Conservation (phyloP, 1,140 invertebrate genomes). For the Lordiphosa clarofinis region DNA sequence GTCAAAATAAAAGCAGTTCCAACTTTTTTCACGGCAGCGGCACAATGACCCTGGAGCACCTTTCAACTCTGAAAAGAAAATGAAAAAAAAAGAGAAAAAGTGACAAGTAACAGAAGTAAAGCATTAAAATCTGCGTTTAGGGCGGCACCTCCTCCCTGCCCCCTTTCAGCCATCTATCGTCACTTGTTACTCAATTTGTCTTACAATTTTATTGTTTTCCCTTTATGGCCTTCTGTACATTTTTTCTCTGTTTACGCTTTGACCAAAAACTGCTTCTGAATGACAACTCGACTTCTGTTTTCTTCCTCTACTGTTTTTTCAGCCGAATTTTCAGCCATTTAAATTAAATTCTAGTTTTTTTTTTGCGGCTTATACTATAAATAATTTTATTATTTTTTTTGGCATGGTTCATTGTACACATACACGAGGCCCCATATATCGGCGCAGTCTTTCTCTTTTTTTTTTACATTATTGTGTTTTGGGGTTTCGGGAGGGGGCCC, state of each 20-base stretch:
- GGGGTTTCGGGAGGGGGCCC: conserved; percentile 19
- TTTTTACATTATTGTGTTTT: conserved; percentile 34
- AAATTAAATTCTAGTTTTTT: conserved; percentile 60
- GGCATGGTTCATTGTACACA: conserved; percentile 74
- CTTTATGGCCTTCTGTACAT: conserved; percentile 39
- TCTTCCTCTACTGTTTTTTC: conserved; percentile 24
- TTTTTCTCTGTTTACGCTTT: conserved; percentile 32
- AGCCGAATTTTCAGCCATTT: conserved; percentile 52
- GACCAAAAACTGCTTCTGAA: conserved; percentile 36
- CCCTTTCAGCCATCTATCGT: conserved; percentile 27
- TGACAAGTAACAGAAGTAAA: conserved; percentile 16
- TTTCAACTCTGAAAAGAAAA: conserved; percentile 11
- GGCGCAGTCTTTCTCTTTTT: conserved; percentile 20
- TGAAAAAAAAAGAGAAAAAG: conserved; percentile 11
- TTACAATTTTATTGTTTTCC: conserved; percentile 59
- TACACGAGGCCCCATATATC: conserved; percentile 27
- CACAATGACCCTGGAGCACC: conserved; percentile 39
- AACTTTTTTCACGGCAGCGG: conserved; percentile 33
- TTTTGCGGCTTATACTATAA: conserved; percentile 13
- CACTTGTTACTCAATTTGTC: conserved; percentile 73
- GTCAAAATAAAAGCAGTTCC: conserved; percentile 35
- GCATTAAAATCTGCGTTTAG: conserved; percentile 16
- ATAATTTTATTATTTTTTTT: conserved; percentile 37
- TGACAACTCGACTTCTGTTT: conserved; percentile 46
- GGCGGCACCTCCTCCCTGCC: neutral